Base-by-base conservation (phyloP, 2,797 vertebrate genomes). In the Characodon lateralis region DNA sequence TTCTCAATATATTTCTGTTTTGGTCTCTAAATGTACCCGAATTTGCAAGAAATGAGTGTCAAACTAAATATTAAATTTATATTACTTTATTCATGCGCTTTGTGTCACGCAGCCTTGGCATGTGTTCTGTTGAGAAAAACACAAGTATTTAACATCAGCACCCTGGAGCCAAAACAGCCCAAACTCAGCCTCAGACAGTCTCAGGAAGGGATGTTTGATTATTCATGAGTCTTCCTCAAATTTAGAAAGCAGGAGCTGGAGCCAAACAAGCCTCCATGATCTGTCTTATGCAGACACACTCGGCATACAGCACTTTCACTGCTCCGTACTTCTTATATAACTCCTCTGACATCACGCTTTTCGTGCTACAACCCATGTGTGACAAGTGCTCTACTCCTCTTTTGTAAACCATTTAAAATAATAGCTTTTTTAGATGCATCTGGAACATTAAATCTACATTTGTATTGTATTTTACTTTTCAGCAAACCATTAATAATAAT, bases 311-410 rank as follows among this genome's bases (percentile, higher is more conserved):
- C 88, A 72, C 89, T 91, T 89, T 82, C 88, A 73, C 90, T 79
- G 90, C 90, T 92, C 87, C 91, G 86, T 89, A 76, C 77, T 84
- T 90, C 94, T 95, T 94, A 94, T 89, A 81, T 94, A 94, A 95
- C 90, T 87, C 85, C 90, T 85, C 93, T 93, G 92, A 91, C 92
- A 92, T 94, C 94, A 94, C 85, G 79, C 90, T 91, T 84, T 90
- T 85, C 87, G 63, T 92, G 92, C 92, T 84, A 68, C 85, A 91
- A 91, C 90, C 89, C 93, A 61, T 89, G 93, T 93, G 91, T 92
- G 92, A 92, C 90, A 91, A 93, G 86, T 77, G 80, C 80, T 88
- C 73, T 78, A 83, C 90, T 87, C 81, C 82, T 58, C 73, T 71
- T 86, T 66, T 1, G 16, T 69, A 66, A 43, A 76, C 20, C 69